Percentiles rank a stretch among this genome's conserved stretches.
phyloP scores from a whole-genome alignment of 2,888 invertebrate species.

The Dastarcus helophoroides region DNA sequence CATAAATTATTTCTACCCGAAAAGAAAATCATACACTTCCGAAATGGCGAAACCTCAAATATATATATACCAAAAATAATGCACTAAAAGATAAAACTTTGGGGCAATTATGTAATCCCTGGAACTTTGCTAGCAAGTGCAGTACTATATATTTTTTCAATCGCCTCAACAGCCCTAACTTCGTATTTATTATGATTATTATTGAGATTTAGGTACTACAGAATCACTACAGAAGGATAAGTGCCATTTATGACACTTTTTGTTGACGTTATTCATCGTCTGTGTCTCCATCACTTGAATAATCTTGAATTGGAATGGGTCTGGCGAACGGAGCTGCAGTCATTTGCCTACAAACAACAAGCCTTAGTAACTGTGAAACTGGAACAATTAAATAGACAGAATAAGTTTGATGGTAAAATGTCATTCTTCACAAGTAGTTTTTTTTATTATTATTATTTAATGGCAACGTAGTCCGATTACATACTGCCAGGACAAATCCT shows the following conservation, averaged over 20 bases:
- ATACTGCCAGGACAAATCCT: too few species aligned
- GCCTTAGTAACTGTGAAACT: too few species aligned
- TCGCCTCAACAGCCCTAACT: neutral
- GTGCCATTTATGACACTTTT: conserved; percentile 14
- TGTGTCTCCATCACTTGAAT: conserved; percentile 83
- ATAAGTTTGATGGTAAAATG: too few species aligned
- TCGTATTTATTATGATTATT: conserved; percentile 8
- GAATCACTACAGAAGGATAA: conserved; percentile 7
- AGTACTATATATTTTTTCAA: conserved; percentile 5
- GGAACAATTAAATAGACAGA: too few species aligned
- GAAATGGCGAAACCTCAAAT: conserved; percentile 2
- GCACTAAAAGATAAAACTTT: conserved; percentile 3
- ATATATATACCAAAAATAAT: conserved; percentile 6
- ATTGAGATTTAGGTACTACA: conserved; percentile 10
- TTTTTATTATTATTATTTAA: too few species aligned
- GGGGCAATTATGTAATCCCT: conserved; percentile 7
- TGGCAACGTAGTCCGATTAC: too few species aligned
- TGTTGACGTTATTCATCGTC: conserved; percentile 69
- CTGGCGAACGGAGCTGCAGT: conserved; percentile 57
- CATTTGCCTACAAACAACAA: conserved; percentile 49
- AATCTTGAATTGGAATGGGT: conserved; percentile 52
- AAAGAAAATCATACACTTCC: conserved; percentile 1
- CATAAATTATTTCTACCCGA: conserved; percentile 15
- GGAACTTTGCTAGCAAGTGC: conserved; percentile 6
- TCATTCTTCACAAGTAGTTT: too few species aligned